phyloP scores from a whole-genome alignment of 2,888 invertebrate species.

The Falcaria lacertinaria region DNA sequence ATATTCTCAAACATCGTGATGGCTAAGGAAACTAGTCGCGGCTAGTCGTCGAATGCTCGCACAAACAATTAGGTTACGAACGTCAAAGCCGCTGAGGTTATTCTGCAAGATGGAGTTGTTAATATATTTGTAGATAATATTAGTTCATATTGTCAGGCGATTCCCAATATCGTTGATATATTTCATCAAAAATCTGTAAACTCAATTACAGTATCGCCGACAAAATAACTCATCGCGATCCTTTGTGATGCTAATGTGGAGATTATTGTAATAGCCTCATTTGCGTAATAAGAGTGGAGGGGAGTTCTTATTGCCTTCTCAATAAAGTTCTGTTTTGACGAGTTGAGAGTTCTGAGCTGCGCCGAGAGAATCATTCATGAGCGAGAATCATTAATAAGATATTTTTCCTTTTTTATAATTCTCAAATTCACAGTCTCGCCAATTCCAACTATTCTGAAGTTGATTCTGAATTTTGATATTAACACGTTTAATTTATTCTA shows the following conservation, averaged over 20 bases:
- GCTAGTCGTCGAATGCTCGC: too few species aligned
- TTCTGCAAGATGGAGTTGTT: too few species aligned
- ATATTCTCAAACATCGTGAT: too few species aligned
- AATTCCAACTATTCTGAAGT: background rate
- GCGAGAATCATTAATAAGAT: too few species aligned
- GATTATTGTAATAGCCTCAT: background rate
- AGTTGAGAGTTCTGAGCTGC: background rate
- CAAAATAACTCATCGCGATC: background rate
- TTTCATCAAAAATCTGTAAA: background rate
- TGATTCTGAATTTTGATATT: background rate
- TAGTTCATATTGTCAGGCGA: too few species aligned
- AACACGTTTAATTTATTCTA: too few species aligned
- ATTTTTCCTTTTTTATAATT: background rate
- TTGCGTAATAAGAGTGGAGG: background rate
- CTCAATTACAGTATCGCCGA: background rate
- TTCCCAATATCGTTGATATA: background rate
- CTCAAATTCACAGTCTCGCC: background rate
- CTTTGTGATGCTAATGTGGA: background rate
- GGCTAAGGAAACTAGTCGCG: too few species aligned
- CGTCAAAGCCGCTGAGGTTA: too few species aligned
- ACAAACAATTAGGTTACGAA: too few species aligned
- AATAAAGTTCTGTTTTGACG: background rate
- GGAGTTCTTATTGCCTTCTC: background rate
- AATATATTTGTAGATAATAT: too few species aligned
- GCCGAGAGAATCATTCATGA: too few species aligned